Conservation (phyloP, 1,140 invertebrate genomes). For the Linepithema humile region DNA sequence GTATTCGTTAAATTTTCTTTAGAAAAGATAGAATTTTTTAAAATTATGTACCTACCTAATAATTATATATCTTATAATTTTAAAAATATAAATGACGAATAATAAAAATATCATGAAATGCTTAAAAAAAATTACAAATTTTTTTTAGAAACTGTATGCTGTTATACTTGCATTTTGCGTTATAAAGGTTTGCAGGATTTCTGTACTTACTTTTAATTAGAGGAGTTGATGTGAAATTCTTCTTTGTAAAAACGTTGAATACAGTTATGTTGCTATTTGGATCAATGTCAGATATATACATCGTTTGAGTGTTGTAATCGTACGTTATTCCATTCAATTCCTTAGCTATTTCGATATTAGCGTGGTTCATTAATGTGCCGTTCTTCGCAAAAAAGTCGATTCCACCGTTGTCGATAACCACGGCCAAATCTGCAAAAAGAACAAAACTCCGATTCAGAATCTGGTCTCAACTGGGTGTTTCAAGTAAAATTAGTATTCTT, state of each 20-base stretch:
- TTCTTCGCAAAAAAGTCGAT: conserved; percentile 87
- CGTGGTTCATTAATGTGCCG: conserved; percentile 83
- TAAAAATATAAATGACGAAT: neutral
- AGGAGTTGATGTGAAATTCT: conserved; percentile 67
- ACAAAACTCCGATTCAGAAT: neutral
- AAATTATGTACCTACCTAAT: no score
- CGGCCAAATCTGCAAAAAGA: conserved; percentile 88
- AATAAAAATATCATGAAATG: neutral
- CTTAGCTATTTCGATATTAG: conserved; percentile 76
- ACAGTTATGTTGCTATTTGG: conserved; percentile 86
- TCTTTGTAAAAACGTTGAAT: conserved; percentile 85
- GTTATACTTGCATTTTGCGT: no score
- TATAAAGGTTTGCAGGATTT: neutral
- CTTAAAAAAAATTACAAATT: neutral
- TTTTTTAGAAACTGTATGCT: no score
- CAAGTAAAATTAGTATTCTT: neutral
- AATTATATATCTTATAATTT: neutral
- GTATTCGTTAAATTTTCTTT: no score
- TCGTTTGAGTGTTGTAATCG: conserved; percentile 86
- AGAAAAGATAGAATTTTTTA: no score
- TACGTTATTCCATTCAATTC: conserved; percentile 87
- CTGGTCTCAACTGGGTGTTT: neutral
- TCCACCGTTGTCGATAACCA: conserved; percentile 86
- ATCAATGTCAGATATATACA: conserved; percentile 87
- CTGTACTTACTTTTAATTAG: conserved; percentile 73